Evolutionary conservation across 2,888 invertebrate species (phyloP).

Genomic region (Melipona bicolor): DNA sequence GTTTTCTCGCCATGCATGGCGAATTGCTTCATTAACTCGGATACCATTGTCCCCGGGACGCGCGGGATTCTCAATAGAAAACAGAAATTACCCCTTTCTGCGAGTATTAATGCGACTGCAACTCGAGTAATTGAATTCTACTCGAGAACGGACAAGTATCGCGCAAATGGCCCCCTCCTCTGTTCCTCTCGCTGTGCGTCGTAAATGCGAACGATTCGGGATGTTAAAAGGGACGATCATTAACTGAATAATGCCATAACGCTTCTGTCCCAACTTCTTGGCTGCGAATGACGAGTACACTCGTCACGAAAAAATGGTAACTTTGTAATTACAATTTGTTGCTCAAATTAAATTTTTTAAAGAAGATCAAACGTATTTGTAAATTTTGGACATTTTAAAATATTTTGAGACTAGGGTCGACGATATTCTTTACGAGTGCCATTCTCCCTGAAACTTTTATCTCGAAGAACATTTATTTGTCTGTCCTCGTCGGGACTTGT

Average conservation of each 20-base stretch:
- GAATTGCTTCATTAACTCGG: constrained; percentile 1
- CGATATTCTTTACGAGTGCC: too few relatives aligned
- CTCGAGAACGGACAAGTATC: background rate
- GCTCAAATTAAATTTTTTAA: too few relatives aligned
- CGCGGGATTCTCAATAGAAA: background rate
- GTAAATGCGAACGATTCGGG: background rate
- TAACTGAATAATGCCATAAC: background rate
- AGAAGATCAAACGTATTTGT: too few relatives aligned
- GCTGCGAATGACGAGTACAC: too few relatives aligned
- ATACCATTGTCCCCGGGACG: background rate
- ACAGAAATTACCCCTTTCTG: background rate
- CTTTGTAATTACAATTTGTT: too few relatives aligned
- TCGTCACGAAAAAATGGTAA: too few relatives aligned
- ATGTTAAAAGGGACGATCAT: background rate
- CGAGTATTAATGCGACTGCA: background rate
- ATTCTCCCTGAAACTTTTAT: too few relatives aligned
- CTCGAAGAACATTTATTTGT: too few relatives aligned
- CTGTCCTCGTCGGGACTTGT: too few relatives aligned
- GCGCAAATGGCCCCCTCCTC: background rate
- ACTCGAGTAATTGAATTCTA: background rate
- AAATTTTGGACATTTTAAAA: too few relatives aligned
- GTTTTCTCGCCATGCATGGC: background rate
- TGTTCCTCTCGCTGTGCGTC: background rate
- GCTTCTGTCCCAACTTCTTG: background rate
- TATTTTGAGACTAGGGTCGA: too few relatives aligned